A percentile compares a stretch with the other conserved stretches of the same genome.
phyloP scores from a whole-genome alignment of 2,888 invertebrate genomes.

The Nomada flava region DNA sequence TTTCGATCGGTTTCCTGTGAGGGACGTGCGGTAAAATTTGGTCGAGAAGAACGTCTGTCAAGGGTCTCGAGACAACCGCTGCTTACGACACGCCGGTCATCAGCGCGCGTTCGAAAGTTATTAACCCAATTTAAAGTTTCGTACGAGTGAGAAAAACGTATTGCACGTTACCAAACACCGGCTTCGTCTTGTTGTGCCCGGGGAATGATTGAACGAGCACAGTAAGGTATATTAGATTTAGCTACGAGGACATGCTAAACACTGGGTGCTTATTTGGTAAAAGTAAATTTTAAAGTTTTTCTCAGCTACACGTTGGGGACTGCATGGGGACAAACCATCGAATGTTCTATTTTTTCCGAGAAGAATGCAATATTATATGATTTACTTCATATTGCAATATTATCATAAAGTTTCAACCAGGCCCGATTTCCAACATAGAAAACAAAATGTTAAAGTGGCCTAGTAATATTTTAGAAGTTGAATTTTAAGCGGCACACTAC shows the following conservation, averaged over 20 bases:
- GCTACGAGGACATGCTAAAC: slow-evolving; percentile 7
- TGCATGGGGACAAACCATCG: too few species aligned
- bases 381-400: too few species aligned
- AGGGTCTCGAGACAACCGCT: slow-evolving; percentile 23
- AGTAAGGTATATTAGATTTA: slow-evolving; percentile 1
- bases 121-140: slow-evolving; percentile 36
- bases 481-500: not conserved
- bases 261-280: not conserved
- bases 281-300: too few species aligned
- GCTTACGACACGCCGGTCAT: slow-evolving; percentile 42
- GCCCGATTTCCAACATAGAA: too few species aligned
- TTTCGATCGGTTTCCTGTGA: slow-evolving; percentile 71
- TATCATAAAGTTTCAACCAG: too few species aligned
- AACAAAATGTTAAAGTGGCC: too few species aligned
- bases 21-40: slow-evolving; percentile 61
- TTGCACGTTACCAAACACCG: not conserved
- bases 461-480: too few species aligned
- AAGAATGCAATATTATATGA: too few species aligned
- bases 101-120: slow-evolving; percentile 33
- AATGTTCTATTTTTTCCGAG: too few species aligned
- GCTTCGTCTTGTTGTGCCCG: not conserved
- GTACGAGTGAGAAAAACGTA: not conserved
- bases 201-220: not conserved
- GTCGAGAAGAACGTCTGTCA: slow-evolving; percentile 52
- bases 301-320: too few species aligned